Evolutionary conservation across 30 jellyfish, hydroid and myxozoan genomes (phyloP).

Genomic region (Cassiopea xamachana): DNA sequence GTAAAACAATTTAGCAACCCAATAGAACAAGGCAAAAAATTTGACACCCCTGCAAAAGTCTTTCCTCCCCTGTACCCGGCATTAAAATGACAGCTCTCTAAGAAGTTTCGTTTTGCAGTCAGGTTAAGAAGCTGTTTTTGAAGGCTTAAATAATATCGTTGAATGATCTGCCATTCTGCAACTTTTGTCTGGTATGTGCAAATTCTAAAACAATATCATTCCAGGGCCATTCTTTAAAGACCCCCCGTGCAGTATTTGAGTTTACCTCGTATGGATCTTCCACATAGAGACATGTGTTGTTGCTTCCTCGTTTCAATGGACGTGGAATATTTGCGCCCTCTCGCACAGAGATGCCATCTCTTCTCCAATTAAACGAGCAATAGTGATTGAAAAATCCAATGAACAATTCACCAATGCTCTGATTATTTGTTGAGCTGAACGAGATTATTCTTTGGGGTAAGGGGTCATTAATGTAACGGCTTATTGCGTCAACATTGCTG

Average conservation of each 20-base stretch:
- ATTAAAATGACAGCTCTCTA: too few relatives aligned
- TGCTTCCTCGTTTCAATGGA: constrained; percentile 39
- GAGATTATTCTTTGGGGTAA: constrained; percentile 34
- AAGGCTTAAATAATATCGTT: neutral
- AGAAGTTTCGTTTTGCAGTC: neutral
- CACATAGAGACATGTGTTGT: constrained; percentile 60
- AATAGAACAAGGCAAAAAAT: too few relatives aligned
- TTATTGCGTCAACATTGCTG: neutral
- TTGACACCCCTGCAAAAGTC: too few relatives aligned
- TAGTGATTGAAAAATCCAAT: constrained; percentile 52
- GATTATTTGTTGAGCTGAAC: constrained; percentile 23
- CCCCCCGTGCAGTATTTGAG: constrained; percentile 41
- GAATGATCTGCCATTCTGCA: constrained; percentile 19
- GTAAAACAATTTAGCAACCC: too few relatives aligned
- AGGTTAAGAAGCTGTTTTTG: neutral
- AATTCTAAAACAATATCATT: constrained; percentile 3
- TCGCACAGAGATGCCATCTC: constrained; percentile 45
- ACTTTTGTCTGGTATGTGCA: constrained; percentile 7
- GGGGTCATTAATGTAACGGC: neutral
- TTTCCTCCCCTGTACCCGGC: too few relatives aligned
- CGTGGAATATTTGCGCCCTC: constrained; percentile 29
- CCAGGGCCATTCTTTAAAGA: constrained; percentile 30
- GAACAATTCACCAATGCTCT: constrained; percentile 48
- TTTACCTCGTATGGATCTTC: constrained; percentile 37
- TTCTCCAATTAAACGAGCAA: constrained; percentile 20